Percentiles rank a stretch among this genome's conserved stretches.
These are phyloP conservation scores for Poicephalus gulielmi DNA, from an alignment of 2,113 vertebrate species.

Conservation along the genomic window DNA sequence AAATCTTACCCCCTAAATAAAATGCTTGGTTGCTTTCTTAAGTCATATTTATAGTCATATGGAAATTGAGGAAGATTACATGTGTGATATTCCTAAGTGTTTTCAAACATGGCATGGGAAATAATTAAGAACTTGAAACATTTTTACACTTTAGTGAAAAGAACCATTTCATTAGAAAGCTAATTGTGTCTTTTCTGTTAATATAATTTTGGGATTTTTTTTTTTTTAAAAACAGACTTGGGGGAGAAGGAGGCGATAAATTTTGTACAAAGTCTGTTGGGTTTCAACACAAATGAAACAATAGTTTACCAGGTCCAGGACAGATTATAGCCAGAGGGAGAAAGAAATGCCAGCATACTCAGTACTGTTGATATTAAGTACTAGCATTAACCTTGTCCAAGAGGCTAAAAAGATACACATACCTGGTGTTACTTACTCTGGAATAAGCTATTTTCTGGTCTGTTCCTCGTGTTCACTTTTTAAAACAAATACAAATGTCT, in stretches of 20 bases:
- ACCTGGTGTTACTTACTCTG: not conserved
- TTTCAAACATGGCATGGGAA: not conserved
- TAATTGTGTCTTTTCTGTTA: not conserved
- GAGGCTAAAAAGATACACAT: not conserved
- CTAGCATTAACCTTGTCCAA: not conserved
- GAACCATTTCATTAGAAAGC: not conserved
- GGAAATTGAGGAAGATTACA: not conserved
- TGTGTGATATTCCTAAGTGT: not conserved
- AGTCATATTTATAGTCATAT: not conserved
- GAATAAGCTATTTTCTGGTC: not conserved
- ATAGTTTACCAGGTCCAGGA: not conserved
- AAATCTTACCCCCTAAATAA: not conserved
- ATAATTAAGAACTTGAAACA: not conserved
- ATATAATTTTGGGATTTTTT: not conserved
- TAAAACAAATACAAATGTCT: not conserved
- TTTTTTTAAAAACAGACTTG: not conserved
- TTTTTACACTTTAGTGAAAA: not conserved
- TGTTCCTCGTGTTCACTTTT: not conserved
- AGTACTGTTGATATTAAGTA: not conserved
- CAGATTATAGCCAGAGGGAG: not conserved
- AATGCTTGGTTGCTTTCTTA: not conserved
- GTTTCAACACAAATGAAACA: not conserved
- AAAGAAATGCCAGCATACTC: not conserved
- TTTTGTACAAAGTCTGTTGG: not conserved
- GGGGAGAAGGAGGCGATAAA: rapidly evolving